Evolutionary conservation across 37 sponge, comb jelly and placozoan species (phyloP).

Genomic region (Axinella damicornis): DNA sequence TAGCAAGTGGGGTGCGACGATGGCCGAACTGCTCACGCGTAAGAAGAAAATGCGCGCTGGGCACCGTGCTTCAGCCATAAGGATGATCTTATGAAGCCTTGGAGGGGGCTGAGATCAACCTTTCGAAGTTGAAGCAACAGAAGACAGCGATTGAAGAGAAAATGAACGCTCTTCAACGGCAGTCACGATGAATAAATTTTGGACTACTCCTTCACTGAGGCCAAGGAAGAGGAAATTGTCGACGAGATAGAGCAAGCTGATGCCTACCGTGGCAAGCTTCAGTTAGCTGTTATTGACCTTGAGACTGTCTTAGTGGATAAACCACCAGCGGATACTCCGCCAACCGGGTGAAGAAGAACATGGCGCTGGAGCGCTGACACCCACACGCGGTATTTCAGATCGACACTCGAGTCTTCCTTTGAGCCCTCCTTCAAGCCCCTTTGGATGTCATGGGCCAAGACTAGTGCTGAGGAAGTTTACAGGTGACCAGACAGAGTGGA

Average conservation of each 20-base stretch:
- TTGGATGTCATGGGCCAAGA: neutral
- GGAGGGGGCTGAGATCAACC: neutral
- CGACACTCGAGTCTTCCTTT: too few relatives aligned
- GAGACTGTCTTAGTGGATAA: neutral
- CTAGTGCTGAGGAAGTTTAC: constrained; percentile 2
- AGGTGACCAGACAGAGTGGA: neutral
- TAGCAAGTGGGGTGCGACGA: too few relatives aligned
- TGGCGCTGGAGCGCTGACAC: too few relatives aligned
- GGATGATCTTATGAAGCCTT: neutral
- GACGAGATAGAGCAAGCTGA: constrained; percentile 32
- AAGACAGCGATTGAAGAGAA: neutral
- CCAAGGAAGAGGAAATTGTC: constrained; percentile 2
- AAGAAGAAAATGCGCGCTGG: neutral
- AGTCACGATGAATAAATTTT: constrained; percentile 16
- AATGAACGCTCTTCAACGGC: neutral
- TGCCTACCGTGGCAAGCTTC: neutral
- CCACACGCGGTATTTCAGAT: too few relatives aligned
- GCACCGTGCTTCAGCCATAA: neutral
- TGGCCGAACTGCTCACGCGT: too few relatives aligned
- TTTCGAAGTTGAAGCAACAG: neutral
- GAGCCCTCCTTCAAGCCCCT: too few relatives aligned
- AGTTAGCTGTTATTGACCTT: neutral
- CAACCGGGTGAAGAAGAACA: too few relatives aligned
- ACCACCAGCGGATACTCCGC: too few relatives aligned
- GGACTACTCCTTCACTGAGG: neutral